phyloP scores from a whole-genome alignment of 2,888 invertebrate genomes.

The Spodoptera littoralis region DNA sequence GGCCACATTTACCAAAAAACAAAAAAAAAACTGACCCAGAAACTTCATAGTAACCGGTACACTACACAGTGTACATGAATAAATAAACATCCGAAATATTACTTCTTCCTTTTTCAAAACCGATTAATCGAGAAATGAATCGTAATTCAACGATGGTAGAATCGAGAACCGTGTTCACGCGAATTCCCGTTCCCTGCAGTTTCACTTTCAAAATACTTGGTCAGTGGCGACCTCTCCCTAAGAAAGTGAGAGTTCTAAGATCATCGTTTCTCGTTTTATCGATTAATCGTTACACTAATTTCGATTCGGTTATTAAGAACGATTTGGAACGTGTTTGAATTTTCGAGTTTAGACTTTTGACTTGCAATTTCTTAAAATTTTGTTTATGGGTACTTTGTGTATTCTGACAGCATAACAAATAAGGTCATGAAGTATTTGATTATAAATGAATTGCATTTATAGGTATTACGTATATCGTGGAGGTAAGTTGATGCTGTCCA shows the following conservation, averaged over 20 bases:
- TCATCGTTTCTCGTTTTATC: constrained; percentile 27
- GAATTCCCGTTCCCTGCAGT: constrained; percentile 33
- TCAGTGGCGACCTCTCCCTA: constrained; percentile 22
- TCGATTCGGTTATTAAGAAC: constrained; percentile 1
- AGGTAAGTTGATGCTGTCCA: no score
- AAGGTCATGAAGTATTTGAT: no score
- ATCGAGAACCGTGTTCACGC: constrained; percentile 9
- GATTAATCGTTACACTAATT: constrained; percentile 23
- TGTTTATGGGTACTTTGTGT: no score
- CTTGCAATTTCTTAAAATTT: no score
- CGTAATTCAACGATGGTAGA: constrained; percentile 17
- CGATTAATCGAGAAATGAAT: constrained; percentile 3
- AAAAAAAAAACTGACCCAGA: no score
- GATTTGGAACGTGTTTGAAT: not conserved
- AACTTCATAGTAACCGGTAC: no score
- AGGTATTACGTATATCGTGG: no score
- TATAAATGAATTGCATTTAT: no score
- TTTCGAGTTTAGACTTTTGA: not conserved
- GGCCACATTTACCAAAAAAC: no score
- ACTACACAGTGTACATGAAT: no score
- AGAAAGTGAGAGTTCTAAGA: constrained; percentile 40
- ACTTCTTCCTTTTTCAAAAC: not conserved
- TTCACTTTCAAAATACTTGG: constrained; percentile 47
- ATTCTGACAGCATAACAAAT: no score
- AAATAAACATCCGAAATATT: no score